Evolutionary conservation across 2,888 invertebrate species (phyloP).

Genomic region (Drosophila dives): DNA sequence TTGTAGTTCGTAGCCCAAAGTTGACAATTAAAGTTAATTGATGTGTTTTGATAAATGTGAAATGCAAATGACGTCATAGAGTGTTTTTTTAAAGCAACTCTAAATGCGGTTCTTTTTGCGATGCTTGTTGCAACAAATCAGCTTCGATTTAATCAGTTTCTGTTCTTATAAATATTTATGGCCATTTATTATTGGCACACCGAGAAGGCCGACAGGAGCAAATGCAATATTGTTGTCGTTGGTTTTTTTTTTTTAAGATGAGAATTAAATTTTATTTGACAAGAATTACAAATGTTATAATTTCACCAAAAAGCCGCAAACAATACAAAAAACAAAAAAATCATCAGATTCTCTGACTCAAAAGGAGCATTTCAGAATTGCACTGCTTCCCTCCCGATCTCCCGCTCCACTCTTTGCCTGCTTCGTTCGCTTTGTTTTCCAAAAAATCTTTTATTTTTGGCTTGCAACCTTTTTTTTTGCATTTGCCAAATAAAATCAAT

Average conservation of each 20-base stretch:
- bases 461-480: slow-evolving; percentile 34
- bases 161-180: slow-evolving; percentile 34
- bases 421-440: slow-evolving; percentile 23
- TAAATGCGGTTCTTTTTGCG: background rate
- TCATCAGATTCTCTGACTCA: slow-evolving; percentile 19
- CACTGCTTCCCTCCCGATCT: background rate
- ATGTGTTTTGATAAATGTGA: slow-evolving; percentile 68
- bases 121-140: slow-evolving; percentile 5
- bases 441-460: slow-evolving; percentile 48
- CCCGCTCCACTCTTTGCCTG: background rate
- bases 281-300: slow-evolving; percentile 81
- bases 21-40: slow-evolving; percentile 52
- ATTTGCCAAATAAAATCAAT: slow-evolving; percentile 61
- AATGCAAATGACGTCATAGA: slow-evolving; percentile 57
- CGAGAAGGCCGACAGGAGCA: background rate
- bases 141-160: background rate
- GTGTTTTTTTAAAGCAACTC: background rate
- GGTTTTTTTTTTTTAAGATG: slow-evolving; percentile 34
- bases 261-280: slow-evolving; percentile 84
- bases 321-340: slow-evolving; percentile 30
- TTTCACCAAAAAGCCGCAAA: slow-evolving; percentile 56
- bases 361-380: background rate
- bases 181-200: slow-evolving; percentile 23
- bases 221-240: background rate
- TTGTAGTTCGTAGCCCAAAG: background rate